A percentile compares a stretch with the other conserved stretches of the same genome.
Conservation (phyloP, 2,888 invertebrate species). For the Epinotia demarniana region DNA sequence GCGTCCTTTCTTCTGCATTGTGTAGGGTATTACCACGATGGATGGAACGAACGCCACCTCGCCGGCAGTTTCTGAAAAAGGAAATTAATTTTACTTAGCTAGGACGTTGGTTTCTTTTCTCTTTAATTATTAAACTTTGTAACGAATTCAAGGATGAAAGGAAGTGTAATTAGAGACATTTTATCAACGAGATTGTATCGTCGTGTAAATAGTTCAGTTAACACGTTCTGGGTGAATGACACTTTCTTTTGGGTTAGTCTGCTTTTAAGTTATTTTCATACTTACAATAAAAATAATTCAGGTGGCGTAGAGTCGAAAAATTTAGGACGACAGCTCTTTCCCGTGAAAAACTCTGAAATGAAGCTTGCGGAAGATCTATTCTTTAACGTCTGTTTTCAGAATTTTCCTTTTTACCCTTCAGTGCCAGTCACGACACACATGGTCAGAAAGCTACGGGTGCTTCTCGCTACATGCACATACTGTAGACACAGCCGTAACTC, state of each 20-base stretch:
- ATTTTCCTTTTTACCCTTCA: too few relatives aligned
- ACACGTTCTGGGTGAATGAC: neutral
- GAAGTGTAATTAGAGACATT: conserved; percentile 30
- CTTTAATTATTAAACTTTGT: conserved; percentile 46
- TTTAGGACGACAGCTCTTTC: too few relatives aligned
- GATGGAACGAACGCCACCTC: conserved; percentile 52
- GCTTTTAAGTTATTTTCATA: too few relatives aligned
- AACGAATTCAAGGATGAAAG: conserved; percentile 24
- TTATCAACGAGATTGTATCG: conserved; percentile 26
- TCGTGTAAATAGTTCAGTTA: neutral
- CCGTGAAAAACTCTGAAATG: too few relatives aligned
- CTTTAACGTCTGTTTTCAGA: too few relatives aligned
- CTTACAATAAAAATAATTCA: too few relatives aligned
- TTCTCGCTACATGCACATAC: too few relatives aligned
- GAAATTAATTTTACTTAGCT: conserved; percentile 50
- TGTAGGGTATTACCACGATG: conserved; percentile 51
- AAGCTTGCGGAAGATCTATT: too few relatives aligned
- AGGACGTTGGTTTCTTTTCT: conserved; percentile 30
- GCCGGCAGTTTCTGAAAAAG: conserved; percentile 51
- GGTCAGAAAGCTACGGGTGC: too few relatives aligned
- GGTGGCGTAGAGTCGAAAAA: too few relatives aligned
- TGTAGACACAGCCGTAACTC: too few relatives aligned
- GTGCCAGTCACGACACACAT: too few relatives aligned
- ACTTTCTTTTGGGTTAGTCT: neutral
- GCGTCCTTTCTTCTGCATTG: conserved; percentile 52